These are phyloP conservation scores for Camponotus pennsylvanicus DNA, from an alignment of 1,140 invertebrate genomes.

Conservation along the genomic window DNA sequence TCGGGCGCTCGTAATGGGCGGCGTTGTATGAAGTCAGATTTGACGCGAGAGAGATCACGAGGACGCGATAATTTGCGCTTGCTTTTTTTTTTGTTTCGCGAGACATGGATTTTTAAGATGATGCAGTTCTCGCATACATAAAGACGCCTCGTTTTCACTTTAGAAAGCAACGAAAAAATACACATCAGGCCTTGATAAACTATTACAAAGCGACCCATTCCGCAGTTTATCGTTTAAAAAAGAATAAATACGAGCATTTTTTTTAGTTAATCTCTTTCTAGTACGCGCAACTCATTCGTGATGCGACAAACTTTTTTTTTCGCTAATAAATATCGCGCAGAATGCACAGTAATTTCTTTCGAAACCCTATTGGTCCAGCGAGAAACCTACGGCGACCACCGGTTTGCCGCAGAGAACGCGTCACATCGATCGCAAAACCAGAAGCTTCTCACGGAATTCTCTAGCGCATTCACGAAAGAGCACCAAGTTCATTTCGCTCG, in stretches of 20 bases:
- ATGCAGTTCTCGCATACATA: background rate
- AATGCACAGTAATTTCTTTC: background rate
- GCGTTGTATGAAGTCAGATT: background rate
- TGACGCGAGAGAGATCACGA: background rate
- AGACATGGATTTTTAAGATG: background rate
- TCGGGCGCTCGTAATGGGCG: background rate
- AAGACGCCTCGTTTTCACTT: too few species aligned
- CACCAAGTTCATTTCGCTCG: constrained; percentile 22
- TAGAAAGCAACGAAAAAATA: too few species aligned
- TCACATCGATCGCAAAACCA: constrained; percentile 56
- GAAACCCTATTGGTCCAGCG: constrained; percentile 44
- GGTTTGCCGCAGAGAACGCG: constrained; percentile 60
- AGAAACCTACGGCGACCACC: constrained; percentile 55
- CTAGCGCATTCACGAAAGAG: constrained; percentile 5
- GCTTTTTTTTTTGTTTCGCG: background rate
- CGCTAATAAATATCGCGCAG: background rate
- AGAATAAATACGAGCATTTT: background rate
- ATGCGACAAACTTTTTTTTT: background rate
- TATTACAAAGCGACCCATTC: background rate
- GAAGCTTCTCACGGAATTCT: constrained; percentile 62
- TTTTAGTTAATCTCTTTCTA: background rate
- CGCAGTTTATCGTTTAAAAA: background rate
- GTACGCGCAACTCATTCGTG: constrained; percentile 1
- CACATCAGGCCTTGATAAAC: background rate
- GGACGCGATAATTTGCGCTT: background rate